Base-by-base conservation (phyloP, 1,140 invertebrate species). In the Lethrus apterus region DNA sequence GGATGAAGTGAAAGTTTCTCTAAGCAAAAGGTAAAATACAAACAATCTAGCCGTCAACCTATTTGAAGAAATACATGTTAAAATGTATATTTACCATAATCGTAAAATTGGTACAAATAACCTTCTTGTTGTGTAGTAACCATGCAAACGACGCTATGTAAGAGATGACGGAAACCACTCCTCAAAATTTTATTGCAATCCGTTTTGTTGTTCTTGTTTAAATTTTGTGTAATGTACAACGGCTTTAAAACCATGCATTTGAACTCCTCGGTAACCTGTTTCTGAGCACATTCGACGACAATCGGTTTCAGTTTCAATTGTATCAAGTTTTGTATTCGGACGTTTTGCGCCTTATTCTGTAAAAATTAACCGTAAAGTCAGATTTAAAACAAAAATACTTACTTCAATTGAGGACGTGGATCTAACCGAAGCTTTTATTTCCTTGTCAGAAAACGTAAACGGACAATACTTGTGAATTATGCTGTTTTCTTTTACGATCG, bases 121-220 rank as follows among this genome's bases (percentile, higher is more conserved):
- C 72, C 76, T 56, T 78, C 73, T 56, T 76, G 73, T 41, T 71
- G 66, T 3, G 73, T 74, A 2, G 69, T 69, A 34, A 78, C 59
- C 32, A 74, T 56, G 46, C 67, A 75, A 32, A 54, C 58, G 4
- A 66, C 54, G 33, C 63, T 58, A 33, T 60, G 59, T 10, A 66
- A 44, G 36, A 47, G 52, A 13, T 54, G 24, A 5, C 46, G 21
- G 44, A 56, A 63, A 5, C 47, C 34, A 32, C 64, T 65, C 21
- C 45, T 46, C 3, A 66, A 50, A 18, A 50, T 17, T 32, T 49
- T 53, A 10, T 44, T 13, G 41, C 8, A 24, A 7, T 55, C 51
- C 5, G 34, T n/a, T 1, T 21, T 10, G 23, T 38, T 38, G 14
- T 51, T 50, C 20, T 48, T 55, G 33, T 52, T 54, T 21, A 59